Conservation (phyloP, 2,113 vertebrate species). For the Nannospalax galili region DNA sequence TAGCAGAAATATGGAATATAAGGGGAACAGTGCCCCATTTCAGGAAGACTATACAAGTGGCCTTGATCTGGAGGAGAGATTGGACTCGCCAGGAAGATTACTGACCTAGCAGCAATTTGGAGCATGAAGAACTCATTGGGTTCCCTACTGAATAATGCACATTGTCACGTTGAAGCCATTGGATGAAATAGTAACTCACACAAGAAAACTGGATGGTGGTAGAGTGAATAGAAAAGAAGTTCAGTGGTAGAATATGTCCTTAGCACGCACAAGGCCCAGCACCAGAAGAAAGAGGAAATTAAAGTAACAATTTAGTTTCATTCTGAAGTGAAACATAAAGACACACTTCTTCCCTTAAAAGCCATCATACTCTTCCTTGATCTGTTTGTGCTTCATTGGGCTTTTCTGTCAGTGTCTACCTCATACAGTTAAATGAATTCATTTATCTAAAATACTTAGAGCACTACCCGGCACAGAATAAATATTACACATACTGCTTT, state of each 20-base stretch:
- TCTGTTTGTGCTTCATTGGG: background rate
- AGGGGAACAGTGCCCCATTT: background rate
- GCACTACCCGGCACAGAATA: background rate
- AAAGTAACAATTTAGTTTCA: background rate
- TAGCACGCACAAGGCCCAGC: background rate
- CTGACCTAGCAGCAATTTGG: background rate
- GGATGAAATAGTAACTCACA: background rate
- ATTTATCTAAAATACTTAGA: conserved; percentile 18
- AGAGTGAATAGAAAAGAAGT: background rate
- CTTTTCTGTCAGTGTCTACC: background rate
- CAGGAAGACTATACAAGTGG: background rate
- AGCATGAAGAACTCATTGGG: background rate
- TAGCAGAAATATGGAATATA: background rate
- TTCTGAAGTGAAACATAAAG: background rate
- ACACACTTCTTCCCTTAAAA: background rate
- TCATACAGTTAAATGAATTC: conserved; percentile 1
- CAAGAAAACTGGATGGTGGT: background rate
- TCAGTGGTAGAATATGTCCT: background rate
- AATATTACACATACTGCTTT: background rate
- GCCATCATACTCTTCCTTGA: background rate
- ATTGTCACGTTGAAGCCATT: background rate
- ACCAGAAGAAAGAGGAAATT: background rate
- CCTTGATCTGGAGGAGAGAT: background rate
- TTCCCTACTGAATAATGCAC: background rate
- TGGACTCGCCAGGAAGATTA: background rate